A percentile compares a stretch with the other conserved stretches of the same genome.
phyloP scores from a whole-genome alignment of 2,888 invertebrate genomes.

The Carcina quercana region DNA sequence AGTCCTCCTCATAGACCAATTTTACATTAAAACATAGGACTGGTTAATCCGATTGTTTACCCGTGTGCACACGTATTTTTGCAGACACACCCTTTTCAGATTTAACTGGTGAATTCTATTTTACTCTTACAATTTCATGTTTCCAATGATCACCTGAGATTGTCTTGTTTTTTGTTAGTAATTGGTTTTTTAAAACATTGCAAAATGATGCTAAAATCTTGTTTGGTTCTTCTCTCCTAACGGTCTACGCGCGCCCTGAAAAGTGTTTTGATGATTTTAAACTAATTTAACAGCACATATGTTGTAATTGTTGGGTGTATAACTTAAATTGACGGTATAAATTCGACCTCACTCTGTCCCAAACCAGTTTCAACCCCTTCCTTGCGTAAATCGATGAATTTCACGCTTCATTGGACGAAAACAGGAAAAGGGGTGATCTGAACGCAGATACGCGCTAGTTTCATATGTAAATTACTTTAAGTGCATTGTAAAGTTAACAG shows the following conservation, averaged over 20 bases:
- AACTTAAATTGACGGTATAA: conserved; percentile 1
- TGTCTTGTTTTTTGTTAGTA: no score
- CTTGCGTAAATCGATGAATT: conserved; percentile 10
- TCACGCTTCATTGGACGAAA: conserved; percentile 12
- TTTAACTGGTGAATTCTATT: conserved; percentile 4
- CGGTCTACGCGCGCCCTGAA: not conserved
- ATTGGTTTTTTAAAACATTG: not conserved
- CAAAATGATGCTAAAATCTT: not conserved
- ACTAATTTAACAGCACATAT: conserved; percentile 1
- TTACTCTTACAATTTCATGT: not conserved
- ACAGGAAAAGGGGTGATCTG: conserved; percentile 14
- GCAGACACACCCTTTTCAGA: conserved; percentile 14
- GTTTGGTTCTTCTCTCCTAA: not conserved
- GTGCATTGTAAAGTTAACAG: conserved; percentile 9
- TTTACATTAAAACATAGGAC: not conserved
- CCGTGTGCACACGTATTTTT: conserved; percentile 12
- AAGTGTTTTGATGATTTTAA: not conserved
- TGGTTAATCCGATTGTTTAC: conserved; percentile 10
- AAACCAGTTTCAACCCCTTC: conserved; percentile 4
- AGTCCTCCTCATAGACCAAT: not conserved
- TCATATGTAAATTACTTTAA: conserved; percentile 10
- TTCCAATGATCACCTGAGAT: not conserved
- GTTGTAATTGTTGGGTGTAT: conserved; percentile 10
- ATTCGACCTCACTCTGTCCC: not conserved
- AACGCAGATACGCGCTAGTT: conserved; percentile 1